Base-by-base conservation (phyloP, 2,113 vertebrate species). In the Hydrochoerus hydrochaeris region DNA sequence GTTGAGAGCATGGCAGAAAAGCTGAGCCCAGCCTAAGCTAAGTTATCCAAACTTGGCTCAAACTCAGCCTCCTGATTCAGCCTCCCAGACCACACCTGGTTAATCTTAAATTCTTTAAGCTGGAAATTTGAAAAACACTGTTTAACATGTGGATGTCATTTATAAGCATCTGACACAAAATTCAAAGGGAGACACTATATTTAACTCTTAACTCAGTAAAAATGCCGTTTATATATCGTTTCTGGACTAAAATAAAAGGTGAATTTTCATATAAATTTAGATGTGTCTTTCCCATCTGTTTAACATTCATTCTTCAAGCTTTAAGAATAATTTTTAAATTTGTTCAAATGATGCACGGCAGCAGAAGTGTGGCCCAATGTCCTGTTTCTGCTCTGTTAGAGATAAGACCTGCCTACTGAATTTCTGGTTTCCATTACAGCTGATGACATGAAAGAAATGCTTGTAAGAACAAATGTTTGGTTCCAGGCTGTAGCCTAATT, bases 401-500 rank as follows among this genome's bases (percentile, higher is more conserved):
- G 93, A 86, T 80, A 77, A 91, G 96, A 65, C 28, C 90, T 80
- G 83, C 91, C 94, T 84, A 57, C 93, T 94, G 94, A 41, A 58
- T 93, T 94, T 94, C 95, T 93, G 96, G 91, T 95, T 96, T 96
- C 91, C 52, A 54, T 93, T 96, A 81, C 80, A 86, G 94, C 86
- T 26, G 92, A 91, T 58, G 97, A 77, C 94, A 94, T 11, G 84
- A 86, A 58, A 91, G 90, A 93, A 93, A 89, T 93, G 90, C 94
- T 87, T 90, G 54, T 91, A 89, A 93, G 94, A 97, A 96, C 92
- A 94, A 93, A 97, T 84, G 95, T 95, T 90, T 96, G 84, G 84
- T 94, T 94, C 88, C 94, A 95, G 97, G 91, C 94, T 92, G 71
- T 26, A 44, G 88, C 54, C 60, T 96, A 94, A 97, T 94, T 97